A percentile compares a stretch with the other conserved stretches of the same genome.
These are phyloP conservation scores for Oncorhynchus kisutch DNA, from an alignment of 2,113 vertebrate genomes.

Conservation along the genomic window DNA sequence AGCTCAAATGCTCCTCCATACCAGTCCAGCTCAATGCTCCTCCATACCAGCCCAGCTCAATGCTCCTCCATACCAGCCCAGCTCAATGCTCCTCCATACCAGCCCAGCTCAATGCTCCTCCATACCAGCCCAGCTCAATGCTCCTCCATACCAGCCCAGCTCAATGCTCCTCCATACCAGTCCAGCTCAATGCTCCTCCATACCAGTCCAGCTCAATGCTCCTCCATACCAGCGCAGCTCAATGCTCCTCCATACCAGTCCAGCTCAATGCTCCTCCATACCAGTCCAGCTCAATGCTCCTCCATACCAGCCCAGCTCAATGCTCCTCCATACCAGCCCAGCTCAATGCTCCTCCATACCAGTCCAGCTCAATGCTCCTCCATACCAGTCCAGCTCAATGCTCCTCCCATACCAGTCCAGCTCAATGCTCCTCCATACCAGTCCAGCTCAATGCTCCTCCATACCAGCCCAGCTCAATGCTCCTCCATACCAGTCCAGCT, in stretches of 20 bases:
- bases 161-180: constrained; percentile 70
- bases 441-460: constrained; percentile 76
- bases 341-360: too few species aligned
- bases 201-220: too few species aligned
- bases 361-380: constrained; percentile 63
- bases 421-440: constrained; percentile 69
- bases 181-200: constrained; percentile 73
- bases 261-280: too few species aligned
- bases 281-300: too few species aligned
- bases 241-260: constrained; percentile 32
- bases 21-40: constrained; percentile 73
- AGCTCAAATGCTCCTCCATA: constrained; percentile 72
- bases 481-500: constrained; percentile 72
- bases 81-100: constrained; percentile 70
- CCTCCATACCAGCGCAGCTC: constrained; percentile 63
- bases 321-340: too few species aligned
- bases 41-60: constrained; percentile 69
- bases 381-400: constrained; percentile 66
- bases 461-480: constrained; percentile 67
- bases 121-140: constrained; percentile 66
- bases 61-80: constrained; percentile 71
- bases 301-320: too few species aligned
- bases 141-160: constrained; percentile 71
- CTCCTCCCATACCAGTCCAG: constrained; percentile 73
- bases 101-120: constrained; percentile 76